phyloP scores from a whole-genome alignment of 2,888 invertebrate species.

The Lasioglossum leucozonium region DNA sequence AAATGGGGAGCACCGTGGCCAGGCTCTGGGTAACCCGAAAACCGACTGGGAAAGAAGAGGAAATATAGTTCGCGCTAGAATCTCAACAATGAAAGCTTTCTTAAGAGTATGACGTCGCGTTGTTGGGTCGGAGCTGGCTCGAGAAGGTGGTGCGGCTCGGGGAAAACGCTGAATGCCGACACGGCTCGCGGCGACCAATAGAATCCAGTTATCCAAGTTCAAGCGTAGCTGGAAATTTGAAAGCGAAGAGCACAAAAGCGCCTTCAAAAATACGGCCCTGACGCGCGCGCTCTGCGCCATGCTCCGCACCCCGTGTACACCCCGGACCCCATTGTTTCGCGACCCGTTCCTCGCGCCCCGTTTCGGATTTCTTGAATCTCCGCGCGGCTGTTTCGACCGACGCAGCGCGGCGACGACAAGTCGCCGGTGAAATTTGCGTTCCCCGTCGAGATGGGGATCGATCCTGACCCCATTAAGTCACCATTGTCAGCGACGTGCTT shows the following conservation, averaged over 20 bases:
- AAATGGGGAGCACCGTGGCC: background rate
- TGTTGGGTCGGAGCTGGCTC: background rate
- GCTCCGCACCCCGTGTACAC: slow-evolving; percentile 15
- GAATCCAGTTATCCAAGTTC: slow-evolving; percentile 66
- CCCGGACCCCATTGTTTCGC: slow-evolving; percentile 44
- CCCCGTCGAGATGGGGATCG: background rate
- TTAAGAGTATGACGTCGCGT: slow-evolving; percentile 52
- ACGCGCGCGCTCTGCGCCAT: background rate
- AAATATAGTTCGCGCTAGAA: slow-evolving; percentile 59
- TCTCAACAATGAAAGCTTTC: slow-evolving; percentile 71
- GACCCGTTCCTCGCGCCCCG: slow-evolving; percentile 1
- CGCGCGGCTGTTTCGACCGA: slow-evolving; percentile 30
- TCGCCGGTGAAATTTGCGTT: slow-evolving; percentile 5
- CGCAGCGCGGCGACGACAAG: too few species aligned
- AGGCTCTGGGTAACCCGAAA: background rate
- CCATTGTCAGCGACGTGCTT: background rate
- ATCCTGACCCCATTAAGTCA: slow-evolving; percentile 13
- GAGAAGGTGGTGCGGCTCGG: background rate
- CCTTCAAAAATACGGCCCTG: slow-evolving; percentile 49
- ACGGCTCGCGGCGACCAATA: slow-evolving; percentile 55
- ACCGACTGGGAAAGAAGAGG: background rate
- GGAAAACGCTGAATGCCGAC: slow-evolving; percentile 37
- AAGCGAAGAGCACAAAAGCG: slow-evolving; percentile 53
- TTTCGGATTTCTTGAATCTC: slow-evolving; percentile 48
- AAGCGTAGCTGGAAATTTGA: slow-evolving; percentile 59